Conservation (phyloP, 2,797 vertebrate genomes). For the Chelidonichthys spinosus region DNA sequence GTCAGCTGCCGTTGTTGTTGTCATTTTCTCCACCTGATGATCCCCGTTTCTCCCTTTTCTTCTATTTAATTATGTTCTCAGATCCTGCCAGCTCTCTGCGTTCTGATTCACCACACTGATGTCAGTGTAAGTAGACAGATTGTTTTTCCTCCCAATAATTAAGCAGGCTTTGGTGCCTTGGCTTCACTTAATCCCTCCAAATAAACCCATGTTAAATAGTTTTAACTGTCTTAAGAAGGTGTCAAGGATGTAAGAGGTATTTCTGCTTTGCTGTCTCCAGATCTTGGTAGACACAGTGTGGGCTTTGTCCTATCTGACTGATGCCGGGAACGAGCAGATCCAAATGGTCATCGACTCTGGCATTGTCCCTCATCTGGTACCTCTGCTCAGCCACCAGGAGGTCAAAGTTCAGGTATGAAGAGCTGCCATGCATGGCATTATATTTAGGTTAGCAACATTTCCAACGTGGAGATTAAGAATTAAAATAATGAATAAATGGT, state of each 20-base stretch:
- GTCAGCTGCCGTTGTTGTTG: neutral
- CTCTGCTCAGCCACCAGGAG: conserved; percentile 98
- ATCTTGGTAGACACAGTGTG: conserved; percentile 99
- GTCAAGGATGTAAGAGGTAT: neutral
- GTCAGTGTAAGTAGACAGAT: conserved; percentile 93
- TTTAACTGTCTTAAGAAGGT: neutral
- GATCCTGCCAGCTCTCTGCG: conserved; percentile 98
- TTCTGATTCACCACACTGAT: conserved; percentile 98
- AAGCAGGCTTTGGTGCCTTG: neutral
- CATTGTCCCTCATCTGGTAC: conserved; percentile 97
- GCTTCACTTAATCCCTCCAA: neutral
- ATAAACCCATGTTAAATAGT: neutral
- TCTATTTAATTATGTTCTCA: conserved; percentile 57
- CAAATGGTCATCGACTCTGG: conserved; percentile 99
- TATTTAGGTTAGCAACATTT: neutral
- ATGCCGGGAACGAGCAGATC: conserved; percentile 99
- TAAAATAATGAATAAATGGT: no score
- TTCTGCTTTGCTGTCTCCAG: conserved; percentile 71
- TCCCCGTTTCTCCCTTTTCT: neutral
- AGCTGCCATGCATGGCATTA: neutral
- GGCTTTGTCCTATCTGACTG: conserved; percentile 98
- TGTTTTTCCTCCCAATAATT: neutral
- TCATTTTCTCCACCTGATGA: conserved; percentile 4
- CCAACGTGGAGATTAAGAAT: neutral
- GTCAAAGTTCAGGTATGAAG: conserved; percentile 97